Base-by-base conservation (phyloP, 2,797 vertebrate species). In the Myotis myotis region DNA sequence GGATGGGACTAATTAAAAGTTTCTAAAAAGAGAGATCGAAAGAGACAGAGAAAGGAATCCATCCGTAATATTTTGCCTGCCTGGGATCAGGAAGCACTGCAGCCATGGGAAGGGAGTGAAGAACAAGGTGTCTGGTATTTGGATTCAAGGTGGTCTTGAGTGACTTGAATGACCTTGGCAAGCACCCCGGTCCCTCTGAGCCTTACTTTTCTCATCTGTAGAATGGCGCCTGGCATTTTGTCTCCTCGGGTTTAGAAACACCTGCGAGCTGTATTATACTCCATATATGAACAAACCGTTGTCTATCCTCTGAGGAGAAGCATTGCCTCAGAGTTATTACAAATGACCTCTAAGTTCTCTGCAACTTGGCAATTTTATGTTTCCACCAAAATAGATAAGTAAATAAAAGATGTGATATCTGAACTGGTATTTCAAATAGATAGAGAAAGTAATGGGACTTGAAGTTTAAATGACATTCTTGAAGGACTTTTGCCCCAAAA, bases 1-100 rank as follows among this genome's bases (percentile, higher is more conserved):
- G 95, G 96, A 19, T 23, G 93, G 92, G 96, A 97, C 97, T 98
- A 98, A 98, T 98, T 98, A 98, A 98, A 98, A 98, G 97, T 98
- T 98, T 98, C 97, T 97, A 96, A 97, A 98, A 97, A 79, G 89
- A 94, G 97, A 96, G 94, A 98, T 91, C 87, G 94, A 95, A 93
- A 95, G 86, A 95, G 87, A 95, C 89, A 86, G 79, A 94, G 76
- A 94, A 92, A 95, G 51, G 80, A 97, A 98, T 95, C 97, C 95
- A 97, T 97, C 85, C 87, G 3, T 88, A 93, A 74, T 95, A 93
- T 88, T 96, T 97, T 97, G 85, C 93, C 95, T 96, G 82, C 41
- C 93, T 93, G 25, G 66, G 92, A 64, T 81, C 8, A 16, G 55
- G 79, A 88, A 95, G 28, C 7, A 41, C 13, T 15, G 9, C 8